Evolutionary conservation across 2,888 invertebrate genomes (phyloP), one percentile per base, ranked within the genome.

Genomic region (Elmis aenea): DNA sequence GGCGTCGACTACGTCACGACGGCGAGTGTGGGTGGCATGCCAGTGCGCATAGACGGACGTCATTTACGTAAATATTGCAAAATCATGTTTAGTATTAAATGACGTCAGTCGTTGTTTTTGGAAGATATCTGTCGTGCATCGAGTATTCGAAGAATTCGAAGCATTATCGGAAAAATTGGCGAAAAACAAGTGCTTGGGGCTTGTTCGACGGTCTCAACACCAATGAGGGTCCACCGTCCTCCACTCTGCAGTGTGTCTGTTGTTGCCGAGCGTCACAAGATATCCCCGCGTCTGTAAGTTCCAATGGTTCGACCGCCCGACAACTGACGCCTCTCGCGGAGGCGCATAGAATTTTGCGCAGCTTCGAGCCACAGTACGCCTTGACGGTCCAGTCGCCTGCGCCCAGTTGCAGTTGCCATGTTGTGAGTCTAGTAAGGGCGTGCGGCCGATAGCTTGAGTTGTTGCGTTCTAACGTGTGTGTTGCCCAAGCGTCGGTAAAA

Each of bases 371-470:
- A 43, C 41, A 42, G 37, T 53, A 46, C 54, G 54, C 52, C 54
- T 52, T 46, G 48, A 44, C 50, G 45, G 42, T 33, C 45, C 37
- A 45, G 46, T 51, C 46, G 53, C 51, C 55, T 58, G 58, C 59
- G 59, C 59, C 58, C 54, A 55, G 55, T 52, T 51, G 52, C 55
- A 64, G 65, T 63, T 64, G 64, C 64, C 65, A 66, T 66, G 64
- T 64, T 65, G 62, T 57, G 57, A 48, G 50, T 42, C 42, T 50
- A n/a, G 42, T 46, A 54, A 56, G 57, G 60, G 57, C 54, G 58
- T 58, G 50, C 51, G 48, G 49, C 43, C 30, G 35, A 28, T 40
- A 34, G 20, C 11, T 26, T 37, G 34, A 27, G 40, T 37, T 40
- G 33, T 39, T 40, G 37, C 30, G 40, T 40, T 37, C 15, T 21